A percentile compares a stretch with the other conserved stretches of the same genome.
phyloP scores from a whole-genome alignment of 2,797 vertebrate species.

The Sebastes trivittatus region DNA sequence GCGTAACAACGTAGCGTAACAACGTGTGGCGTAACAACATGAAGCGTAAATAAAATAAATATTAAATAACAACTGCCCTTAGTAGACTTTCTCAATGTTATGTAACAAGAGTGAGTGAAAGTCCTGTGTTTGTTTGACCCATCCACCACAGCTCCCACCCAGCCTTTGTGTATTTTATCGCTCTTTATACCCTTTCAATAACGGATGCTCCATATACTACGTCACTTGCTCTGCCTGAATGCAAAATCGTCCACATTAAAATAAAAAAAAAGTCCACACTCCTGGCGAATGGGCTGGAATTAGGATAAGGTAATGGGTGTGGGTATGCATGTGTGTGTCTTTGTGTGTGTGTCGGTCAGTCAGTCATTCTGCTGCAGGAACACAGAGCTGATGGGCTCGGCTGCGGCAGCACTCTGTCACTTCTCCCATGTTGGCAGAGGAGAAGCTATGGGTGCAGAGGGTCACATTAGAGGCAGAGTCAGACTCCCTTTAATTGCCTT shows the following conservation, averaged over 20 bases:
- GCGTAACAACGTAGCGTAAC: no score
- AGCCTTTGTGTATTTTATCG: no score
- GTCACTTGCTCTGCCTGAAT: background rate
- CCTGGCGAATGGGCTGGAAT: background rate
- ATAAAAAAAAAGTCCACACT: background rate
- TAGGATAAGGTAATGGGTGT: background rate
- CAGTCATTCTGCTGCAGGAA: slow-evolving; percentile 23
- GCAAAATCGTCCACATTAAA: background rate
- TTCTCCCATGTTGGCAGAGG: slow-evolving; percentile 20
- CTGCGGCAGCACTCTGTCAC: slow-evolving; percentile 31
- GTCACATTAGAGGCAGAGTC: slow-evolving; percentile 47
- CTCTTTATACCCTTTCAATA: background rate
- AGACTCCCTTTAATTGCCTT: slow-evolving; percentile 49
- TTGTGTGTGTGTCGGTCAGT: slow-evolving; percentile 6
- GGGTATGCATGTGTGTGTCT: background rate
- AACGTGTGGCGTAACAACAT: no score
- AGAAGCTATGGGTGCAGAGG: slow-evolving; percentile 24
- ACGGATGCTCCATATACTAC: background rate
- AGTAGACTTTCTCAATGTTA: no score
- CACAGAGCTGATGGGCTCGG: slow-evolving; percentile 15
- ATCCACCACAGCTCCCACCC: no score
- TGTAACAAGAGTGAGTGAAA: background rate
- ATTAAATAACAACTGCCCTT: no score
- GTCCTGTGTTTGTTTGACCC: no score
- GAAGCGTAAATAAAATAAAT: no score